phyloP scores from a whole-genome alignment of 2,888 invertebrate genomes.

The Caenorhabditis sp. region DNA sequence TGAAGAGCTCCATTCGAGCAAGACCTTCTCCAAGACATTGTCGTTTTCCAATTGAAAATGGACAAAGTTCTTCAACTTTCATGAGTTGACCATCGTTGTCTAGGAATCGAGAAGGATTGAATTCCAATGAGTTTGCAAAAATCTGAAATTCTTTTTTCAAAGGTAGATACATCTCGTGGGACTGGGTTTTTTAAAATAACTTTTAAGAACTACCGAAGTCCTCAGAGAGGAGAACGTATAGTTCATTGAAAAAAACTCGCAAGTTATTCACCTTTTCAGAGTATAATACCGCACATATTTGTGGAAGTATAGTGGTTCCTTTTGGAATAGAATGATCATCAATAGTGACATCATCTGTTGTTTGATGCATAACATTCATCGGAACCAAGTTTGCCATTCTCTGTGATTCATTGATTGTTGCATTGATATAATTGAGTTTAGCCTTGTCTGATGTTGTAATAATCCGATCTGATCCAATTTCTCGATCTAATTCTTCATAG shows the following conservation, averaged over 20 bases:
- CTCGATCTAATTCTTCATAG: conserved; percentile 40
- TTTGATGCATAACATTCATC: conserved; percentile 34
- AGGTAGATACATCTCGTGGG: too few relatives aligned
- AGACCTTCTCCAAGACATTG: conserved; percentile 52
- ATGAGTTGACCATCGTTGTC: conserved; percentile 22
- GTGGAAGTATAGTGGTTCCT: conserved; percentile 41
- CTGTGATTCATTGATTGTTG: conserved; percentile 46
- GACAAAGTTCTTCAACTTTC: conserved; percentile 42
- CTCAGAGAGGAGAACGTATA: too few relatives aligned
- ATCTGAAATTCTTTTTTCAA: too few relatives aligned
- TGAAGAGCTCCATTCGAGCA: conserved; percentile 45
- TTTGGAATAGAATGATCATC: conserved; percentile 25
- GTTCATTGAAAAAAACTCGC: too few relatives aligned
- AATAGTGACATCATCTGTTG: conserved; percentile 24
- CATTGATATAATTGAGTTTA: conserved; percentile 36
- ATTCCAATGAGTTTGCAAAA: conserved; percentile 41
- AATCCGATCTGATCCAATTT: conserved; percentile 37
- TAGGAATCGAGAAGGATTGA: conserved; percentile 37
- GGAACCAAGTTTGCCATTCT: conserved; percentile 45
- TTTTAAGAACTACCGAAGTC: too few relatives aligned
- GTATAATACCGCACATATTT: conserved; percentile 43
- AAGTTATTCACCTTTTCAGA: conserved; percentile 39
- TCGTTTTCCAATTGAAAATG: conserved; percentile 50
- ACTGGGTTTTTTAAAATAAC: too few relatives aligned
- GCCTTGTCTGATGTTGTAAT: conserved; percentile 33